Evolutionary conservation across 2,113 vertebrate genomes (phyloP).

Genomic region (Columba livia): DNA sequence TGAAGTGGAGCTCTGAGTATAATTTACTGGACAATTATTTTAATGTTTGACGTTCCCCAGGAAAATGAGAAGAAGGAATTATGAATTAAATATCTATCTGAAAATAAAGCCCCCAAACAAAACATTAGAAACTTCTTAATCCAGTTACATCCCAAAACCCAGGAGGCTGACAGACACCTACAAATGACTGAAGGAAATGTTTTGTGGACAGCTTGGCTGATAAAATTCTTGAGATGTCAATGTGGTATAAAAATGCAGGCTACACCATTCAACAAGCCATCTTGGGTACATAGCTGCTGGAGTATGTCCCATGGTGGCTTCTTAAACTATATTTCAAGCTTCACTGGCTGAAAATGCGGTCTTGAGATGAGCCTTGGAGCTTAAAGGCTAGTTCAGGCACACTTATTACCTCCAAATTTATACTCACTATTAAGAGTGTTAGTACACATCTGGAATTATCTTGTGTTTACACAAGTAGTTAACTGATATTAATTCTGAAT

Average conservation of each 20-base stretch:
- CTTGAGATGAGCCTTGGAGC: accelerated
- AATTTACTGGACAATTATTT: background rate
- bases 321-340: background rate
- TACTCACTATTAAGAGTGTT: background rate
- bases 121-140: background rate
- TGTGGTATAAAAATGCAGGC: background rate
- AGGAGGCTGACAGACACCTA: background rate
- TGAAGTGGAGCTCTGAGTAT: background rate
- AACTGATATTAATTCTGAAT: background rate
- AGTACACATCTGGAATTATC: background rate
- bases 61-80: background rate
- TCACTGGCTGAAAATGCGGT: background rate
- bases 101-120: background rate
- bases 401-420: background rate
- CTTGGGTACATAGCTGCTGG: background rate
- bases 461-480: background rate
- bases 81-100: background rate
- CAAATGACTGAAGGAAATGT: background rate
- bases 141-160: background rate
- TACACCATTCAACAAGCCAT: background rate
- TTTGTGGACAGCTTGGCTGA: accelerated
- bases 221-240: background rate
- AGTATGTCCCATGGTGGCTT: background rate
- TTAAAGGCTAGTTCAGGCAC: background rate
- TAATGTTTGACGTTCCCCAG: background rate